These are phyloP conservation scores for Garrulus glandarius DNA, from an alignment of 2,797 vertebrate species.

Conservation along the genomic window DNA sequence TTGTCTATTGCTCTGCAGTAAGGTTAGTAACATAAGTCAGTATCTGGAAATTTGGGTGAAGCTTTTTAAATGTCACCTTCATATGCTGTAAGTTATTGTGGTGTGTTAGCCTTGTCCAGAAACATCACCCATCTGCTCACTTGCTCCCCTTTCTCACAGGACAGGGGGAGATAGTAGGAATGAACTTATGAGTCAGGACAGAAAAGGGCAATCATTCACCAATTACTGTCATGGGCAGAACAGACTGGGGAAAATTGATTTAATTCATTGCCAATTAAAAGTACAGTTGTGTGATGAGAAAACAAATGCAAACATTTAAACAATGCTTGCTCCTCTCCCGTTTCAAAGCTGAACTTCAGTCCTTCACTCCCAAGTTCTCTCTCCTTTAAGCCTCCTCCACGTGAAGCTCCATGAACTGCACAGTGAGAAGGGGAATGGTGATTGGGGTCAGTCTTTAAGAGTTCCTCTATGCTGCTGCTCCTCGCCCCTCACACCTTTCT, in stretches of 20 bases:
- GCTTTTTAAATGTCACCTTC: neutral
- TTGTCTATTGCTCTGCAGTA: neutral
- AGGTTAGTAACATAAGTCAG: neutral
- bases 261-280: neutral
- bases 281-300: neutral
- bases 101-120: neutral
- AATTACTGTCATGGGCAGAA: accelerated
- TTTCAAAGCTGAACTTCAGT: neutral
- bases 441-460: accelerated
- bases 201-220: neutral
- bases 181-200: neutral
- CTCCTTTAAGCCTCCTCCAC: neutral
- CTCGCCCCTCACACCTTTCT: neutral
- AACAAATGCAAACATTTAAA: neutral
- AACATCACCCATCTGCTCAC: accelerated
- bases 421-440: accelerated
- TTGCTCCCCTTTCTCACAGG: accelerated
- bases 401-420: accelerated
- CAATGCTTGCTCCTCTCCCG: accelerated
- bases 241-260: neutral
- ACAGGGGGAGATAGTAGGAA: neutral
- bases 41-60: neutral
- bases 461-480: neutral
- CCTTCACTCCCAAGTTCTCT: neutral
- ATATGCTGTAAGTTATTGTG: neutral